Conservation (phyloP, 1,140 invertebrate genomes). For the Cylas formicarius region DNA sequence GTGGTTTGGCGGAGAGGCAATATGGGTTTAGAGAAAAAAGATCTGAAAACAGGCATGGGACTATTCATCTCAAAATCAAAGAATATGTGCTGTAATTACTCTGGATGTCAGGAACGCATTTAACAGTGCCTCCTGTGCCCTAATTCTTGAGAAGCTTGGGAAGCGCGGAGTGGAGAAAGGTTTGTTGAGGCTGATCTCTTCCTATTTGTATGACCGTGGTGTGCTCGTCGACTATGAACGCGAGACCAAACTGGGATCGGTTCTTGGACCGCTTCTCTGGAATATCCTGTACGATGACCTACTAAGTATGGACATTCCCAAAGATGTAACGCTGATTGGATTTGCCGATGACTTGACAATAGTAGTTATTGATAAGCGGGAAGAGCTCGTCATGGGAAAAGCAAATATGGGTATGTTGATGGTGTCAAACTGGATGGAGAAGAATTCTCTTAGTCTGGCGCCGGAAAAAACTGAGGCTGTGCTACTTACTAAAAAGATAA, state of each 20-base stretch:
- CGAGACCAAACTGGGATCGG: too few species aligned
- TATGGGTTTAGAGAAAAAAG: conserved; percentile 10
- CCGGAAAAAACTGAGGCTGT: conserved; percentile 25
- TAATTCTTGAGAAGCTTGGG: too few species aligned
- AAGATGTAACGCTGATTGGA: conserved; percentile 14
- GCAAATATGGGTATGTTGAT: conserved; percentile 13
- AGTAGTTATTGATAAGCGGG: conserved; percentile 17
- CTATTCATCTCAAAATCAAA: too few species aligned
- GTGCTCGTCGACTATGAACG: too few species aligned
- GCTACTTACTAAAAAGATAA: conserved; percentile 9
- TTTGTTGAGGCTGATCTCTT: too few species aligned
- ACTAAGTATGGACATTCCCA: conserved; percentile 26
- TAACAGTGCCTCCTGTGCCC: too few species aligned
- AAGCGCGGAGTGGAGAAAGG: too few species aligned
- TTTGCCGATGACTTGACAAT: conserved; percentile 28
- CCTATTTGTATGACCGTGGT: too few species aligned
- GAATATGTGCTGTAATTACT: too few species aligned
- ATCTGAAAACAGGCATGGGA: too few species aligned
- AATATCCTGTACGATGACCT: conserved; percentile 36
- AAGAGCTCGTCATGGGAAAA: conserved; percentile 11
- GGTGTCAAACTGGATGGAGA: conserved; percentile 17
- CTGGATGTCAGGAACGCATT: too few species aligned
- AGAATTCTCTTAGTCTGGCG: conserved; percentile 21
- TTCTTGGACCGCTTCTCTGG: conserved; percentile 36
- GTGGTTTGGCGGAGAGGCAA: conserved; percentile 4